Percentiles rank a stretch among this genome's conserved stretches.
These are phyloP conservation scores for Drosophila imparisetae DNA, from an alignment of 2,888 invertebrate genomes.

Conservation along the genomic window DNA sequence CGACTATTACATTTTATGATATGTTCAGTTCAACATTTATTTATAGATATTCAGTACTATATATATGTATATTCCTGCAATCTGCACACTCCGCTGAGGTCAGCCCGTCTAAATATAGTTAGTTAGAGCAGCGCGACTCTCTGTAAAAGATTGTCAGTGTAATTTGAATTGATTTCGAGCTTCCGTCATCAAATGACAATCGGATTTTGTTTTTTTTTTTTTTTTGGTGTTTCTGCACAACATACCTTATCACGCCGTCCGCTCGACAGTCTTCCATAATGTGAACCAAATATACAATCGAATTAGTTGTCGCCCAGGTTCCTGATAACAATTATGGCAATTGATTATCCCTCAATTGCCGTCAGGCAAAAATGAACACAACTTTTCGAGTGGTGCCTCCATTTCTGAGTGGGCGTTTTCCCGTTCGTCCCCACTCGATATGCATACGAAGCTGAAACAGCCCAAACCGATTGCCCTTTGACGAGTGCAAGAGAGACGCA, in stretches of 20 bases:
- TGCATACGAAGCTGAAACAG: constrained; percentile 12
- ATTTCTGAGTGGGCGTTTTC: constrained; percentile 65
- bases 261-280: constrained; percentile 38
- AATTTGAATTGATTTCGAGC: constrained; percentile 57
- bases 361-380: background rate
- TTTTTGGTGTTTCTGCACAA: constrained; percentile 13
- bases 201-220: background rate
- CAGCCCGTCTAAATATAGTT: constrained; percentile 27
- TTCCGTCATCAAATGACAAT: constrained; percentile 38
- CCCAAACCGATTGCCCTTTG: background rate
- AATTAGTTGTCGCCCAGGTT: constrained; percentile 63
- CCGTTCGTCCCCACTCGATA: constrained; percentile 5
- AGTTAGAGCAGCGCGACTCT: constrained; percentile 29
- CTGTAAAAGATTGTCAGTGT: background rate
- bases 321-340: constrained; percentile 69
- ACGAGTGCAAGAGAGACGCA: constrained; percentile 21
- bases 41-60: constrained; percentile 12
- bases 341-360: constrained; percentile 64
- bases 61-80: background rate
- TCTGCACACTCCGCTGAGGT: constrained; percentile 35
- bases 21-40: constrained; percentile 22
- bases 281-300: constrained; percentile 42
- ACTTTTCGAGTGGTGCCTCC: constrained; percentile 17
- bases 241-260: constrained; percentile 53
- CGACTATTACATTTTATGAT: constrained; percentile 19